Evolutionary conservation across 2,888 invertebrate species (phyloP).

Genomic region (Chrysomela aeneicollis): DNA sequence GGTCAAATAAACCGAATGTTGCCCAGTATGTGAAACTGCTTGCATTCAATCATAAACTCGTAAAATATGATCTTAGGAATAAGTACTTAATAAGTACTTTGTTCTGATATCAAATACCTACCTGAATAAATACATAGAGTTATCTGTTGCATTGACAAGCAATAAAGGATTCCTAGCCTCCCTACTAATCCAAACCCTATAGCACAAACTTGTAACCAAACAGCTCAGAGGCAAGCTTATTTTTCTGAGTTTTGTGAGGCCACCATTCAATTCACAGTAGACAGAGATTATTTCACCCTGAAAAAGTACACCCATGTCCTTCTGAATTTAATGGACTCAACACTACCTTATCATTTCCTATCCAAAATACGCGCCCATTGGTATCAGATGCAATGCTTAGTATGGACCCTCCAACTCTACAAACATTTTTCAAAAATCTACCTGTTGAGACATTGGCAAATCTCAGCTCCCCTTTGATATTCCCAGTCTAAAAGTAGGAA

Average conservation of each 20-base stretch:
- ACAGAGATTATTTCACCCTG: conserved; percentile 58
- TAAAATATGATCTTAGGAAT: too few species aligned
- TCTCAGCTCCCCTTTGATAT: conserved; percentile 76
- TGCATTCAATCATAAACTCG: too few species aligned
- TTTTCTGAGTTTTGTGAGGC: conserved; percentile 52
- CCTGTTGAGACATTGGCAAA: conserved; percentile 87
- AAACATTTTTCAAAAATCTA: conserved; percentile 73
- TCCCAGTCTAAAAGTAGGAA: conserved; percentile 71
- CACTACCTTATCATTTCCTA: conserved; percentile 76
- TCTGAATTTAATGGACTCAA: background rate
- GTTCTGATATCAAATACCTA: conserved; percentile 36
- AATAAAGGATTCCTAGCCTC: conserved; percentile 73
- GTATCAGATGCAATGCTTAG: conserved; percentile 79
- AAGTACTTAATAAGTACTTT: too few species aligned
- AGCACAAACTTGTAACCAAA: conserved; percentile 76
- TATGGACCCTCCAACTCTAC: conserved; percentile 69
- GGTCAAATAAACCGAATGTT: too few species aligned
- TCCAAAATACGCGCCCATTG: conserved; percentile 82
- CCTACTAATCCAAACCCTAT: conserved; percentile 83
- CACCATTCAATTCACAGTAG: conserved; percentile 55
- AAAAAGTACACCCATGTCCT: conserved; percentile 15
- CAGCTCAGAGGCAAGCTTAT: conserved; percentile 50
- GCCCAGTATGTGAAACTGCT: too few species aligned
- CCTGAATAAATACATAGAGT: conserved; percentile 73
- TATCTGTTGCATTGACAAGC: conserved; percentile 79